Evolutionary conservation across 2,888 invertebrate genomes (phyloP), one percentile per base, ranked within the genome.

Genomic region (Acrobasis suavella): DNA sequence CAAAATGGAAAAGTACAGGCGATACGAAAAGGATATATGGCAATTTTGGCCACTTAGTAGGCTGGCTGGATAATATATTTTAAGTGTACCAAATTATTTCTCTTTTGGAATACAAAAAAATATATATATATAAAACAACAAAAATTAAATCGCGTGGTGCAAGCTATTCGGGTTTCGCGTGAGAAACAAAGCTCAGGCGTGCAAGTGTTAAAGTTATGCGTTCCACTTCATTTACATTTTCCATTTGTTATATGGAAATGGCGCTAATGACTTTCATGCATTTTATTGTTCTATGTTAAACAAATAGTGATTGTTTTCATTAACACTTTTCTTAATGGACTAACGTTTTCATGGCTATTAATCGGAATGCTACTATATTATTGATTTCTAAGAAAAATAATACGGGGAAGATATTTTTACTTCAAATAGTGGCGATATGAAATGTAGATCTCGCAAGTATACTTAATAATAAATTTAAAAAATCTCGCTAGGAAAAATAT

Each of bases 181-280:
- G 84, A 77, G 81, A 83, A 80, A 72, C 69, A 66, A 69, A 71
- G 66, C 74, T 81, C 76, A 72, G 58, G 12, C 46, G 50, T 69
- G 69, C 70, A 71, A 75, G 78, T 78, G 77, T 81, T 77, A 80
- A 82, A 82, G 83, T 81, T 70, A 62, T 76, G 74, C 74, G 72
- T 73, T 74, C 69, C 61, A 69, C 63, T 72, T 68, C 69, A 78
- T 80, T 79, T 75, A 67, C 76, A 75, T 79, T 76, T 69, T 55
- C 66, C 73, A 75, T 78, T 76, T 78, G 79, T 79, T 61, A 54
- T 54, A 61, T 72, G 70, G 70, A 65, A 64, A 67, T 65, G 63
- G 70, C 67, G 62, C 67, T 66, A 70, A 70, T 63, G 65, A 71
- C 69, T 70, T 72, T 77, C 68, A 66, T 71, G 69, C 71, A 65